Evolutionary conservation across 2,113 vertebrate species (phyloP).

Genomic region (Pangasianodon gigas): DNA sequence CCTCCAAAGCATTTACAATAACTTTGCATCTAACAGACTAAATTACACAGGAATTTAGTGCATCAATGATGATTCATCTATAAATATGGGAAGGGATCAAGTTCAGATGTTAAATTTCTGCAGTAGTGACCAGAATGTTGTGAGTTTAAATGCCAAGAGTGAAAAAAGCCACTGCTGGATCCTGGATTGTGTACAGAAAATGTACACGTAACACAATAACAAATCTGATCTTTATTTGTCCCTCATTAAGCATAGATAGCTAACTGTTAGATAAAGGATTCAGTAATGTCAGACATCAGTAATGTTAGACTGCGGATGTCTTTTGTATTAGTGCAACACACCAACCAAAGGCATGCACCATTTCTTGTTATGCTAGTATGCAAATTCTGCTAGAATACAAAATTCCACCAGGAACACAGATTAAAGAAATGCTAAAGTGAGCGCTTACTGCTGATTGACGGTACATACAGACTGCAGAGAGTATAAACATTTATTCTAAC

Average conservation of each 20-base stretch:
- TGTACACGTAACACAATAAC: not conserved
- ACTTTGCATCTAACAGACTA: not conserved
- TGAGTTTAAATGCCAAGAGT: not conserved
- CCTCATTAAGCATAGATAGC: not conserved
- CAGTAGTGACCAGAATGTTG: not conserved
- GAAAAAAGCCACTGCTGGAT: not conserved
- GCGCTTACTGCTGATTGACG: conserved; percentile 12
- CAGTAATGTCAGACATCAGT: not conserved
- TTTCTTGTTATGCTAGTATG: not conserved
- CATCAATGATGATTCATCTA: not conserved
- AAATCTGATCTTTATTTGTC: not conserved
- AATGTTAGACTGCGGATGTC: not conserved
- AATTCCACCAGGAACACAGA: not conserved
- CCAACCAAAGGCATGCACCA: not conserved
- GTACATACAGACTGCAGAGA: conserved; percentile 14
- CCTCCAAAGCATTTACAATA: not conserved
- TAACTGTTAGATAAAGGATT: not conserved
- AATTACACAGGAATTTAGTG: not conserved
- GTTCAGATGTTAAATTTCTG: not conserved
- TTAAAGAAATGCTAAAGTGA: conserved; percentile 2
- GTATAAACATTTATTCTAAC: conserved; percentile 33
- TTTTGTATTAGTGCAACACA: not conserved
- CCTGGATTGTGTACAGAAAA: not conserved
- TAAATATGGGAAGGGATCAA: too few species aligned
- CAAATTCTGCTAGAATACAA: not conserved